phyloP scores from a whole-genome alignment of 2,888 invertebrate genomes.

The Lepidonotus clava region DNA sequence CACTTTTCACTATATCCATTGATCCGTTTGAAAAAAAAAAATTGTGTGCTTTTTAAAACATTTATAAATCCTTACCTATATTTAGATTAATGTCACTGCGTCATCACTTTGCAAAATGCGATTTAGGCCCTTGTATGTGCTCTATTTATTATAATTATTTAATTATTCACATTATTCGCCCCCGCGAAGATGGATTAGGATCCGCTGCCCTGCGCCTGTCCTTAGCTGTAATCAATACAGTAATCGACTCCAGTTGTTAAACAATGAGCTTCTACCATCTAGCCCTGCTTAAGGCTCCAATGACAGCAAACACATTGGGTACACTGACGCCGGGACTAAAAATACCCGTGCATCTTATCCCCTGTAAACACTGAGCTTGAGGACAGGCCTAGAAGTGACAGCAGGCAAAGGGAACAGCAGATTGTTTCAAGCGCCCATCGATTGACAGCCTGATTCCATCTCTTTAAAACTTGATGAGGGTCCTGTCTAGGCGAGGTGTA shows the following conservation, averaged over 20 bases:
- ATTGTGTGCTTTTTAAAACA: no score
- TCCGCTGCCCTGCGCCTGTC: not conserved
- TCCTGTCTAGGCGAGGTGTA: no score
- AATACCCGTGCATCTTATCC: not conserved
- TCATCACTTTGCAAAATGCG: no score
- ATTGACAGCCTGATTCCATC: not conserved
- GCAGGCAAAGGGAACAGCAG: not conserved
- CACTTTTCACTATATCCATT: no score
- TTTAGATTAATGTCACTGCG: no score
- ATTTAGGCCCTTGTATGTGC: no score
- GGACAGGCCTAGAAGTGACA: not conserved
- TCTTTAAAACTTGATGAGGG: slow-evolving; percentile 1
- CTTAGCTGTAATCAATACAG: not conserved
- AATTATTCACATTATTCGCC: not conserved
- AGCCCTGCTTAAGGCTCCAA: not conserved
- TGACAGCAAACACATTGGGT: not conserved
- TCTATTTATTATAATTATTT: no score
- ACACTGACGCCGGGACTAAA: not conserved
- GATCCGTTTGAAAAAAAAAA: no score
- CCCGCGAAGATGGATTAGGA: not conserved
- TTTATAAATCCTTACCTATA: no score
- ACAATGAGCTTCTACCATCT: not conserved
- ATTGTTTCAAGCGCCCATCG: not conserved
- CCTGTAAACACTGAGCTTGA: not conserved
- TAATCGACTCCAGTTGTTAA: not conserved